A percentile compares a stretch with the other conserved stretches of the same genome.
Evolutionary conservation across 2,888 invertebrate genomes (phyloP).

Genomic region (Meta bourneti): DNA sequence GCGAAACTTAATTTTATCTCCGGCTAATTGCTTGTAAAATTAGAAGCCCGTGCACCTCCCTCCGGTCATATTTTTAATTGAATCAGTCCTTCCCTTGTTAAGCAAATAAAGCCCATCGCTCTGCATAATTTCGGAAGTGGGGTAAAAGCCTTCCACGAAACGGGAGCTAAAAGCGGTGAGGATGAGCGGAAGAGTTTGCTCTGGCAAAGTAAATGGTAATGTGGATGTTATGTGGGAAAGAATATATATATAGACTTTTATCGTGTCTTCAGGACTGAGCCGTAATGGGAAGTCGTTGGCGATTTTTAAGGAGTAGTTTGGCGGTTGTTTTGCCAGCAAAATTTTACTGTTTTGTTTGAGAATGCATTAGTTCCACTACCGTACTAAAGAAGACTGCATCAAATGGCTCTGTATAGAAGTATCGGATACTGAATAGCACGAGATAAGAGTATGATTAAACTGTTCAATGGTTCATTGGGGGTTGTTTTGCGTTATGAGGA

Average conservation of each 20-base stretch:
- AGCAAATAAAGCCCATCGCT: constrained; percentile 39
- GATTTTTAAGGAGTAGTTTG: not conserved
- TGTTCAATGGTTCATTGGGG: no score
- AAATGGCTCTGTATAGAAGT: no score
- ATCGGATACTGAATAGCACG: no score
- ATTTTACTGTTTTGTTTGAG: not conserved
- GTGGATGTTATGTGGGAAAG: not conserved
- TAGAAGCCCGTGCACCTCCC: not conserved
- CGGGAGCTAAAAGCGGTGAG: not conserved
- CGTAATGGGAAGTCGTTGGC: no score
- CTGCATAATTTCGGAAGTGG: constrained; percentile 35
- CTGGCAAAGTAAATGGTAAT: not conserved
- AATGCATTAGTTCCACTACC: not conserved
- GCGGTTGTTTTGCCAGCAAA: not conserved
- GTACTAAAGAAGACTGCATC: not conserved
- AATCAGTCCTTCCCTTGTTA: constrained; percentile 48
- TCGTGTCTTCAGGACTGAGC: no score
- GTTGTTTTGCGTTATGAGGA: no score
- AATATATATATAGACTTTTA: no score
- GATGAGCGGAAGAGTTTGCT: not conserved
- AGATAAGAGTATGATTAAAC: no score
- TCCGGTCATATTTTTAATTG: constrained; percentile 49
- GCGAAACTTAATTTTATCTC: constrained; percentile 39
- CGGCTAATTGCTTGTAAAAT: constrained; percentile 64
- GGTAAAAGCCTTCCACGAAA: constrained; percentile 15